Evolutionary conservation across 2,113 vertebrate species (phyloP), one percentile per base, ranked within the genome.

Genomic region (Boleophthalmus pectinirostris): DNA sequence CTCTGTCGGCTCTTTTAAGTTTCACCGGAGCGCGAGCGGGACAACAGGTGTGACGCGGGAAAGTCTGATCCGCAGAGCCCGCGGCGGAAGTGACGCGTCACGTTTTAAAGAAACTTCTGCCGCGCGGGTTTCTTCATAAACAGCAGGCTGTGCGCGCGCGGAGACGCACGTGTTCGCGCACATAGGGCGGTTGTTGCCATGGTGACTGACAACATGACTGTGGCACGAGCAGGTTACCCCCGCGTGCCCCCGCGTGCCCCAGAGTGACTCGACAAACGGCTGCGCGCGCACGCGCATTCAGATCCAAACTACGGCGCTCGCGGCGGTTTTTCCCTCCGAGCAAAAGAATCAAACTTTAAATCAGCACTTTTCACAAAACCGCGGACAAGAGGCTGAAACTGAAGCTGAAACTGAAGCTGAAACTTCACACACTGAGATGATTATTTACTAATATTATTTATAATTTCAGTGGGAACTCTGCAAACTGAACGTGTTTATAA

Each of bases 161-260:
- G 57, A 25, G 20, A 66, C 23, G 83, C 91, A 92, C 91, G 87
- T 93, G 90, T 91, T 75, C 66, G 79, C 63, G 82, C 91, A 89
- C 90, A 87, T 87, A 85, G 83, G 38, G 80, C 84, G 80, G 88
- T 73, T 74, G 86, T 74, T 90, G 91, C 88, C 90, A 92, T 92
- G 91, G 92, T 88, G 87, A 92, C 92, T 72, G 85, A 86, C 71
- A 79, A 89, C 85, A 80, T 63, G 68, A 79, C 58, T 67, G 53
- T 49, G 66, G 78, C 58, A 47, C 75, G 82, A 82, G 81, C 69
- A 81, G 80, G 81, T 83, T 68, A 49, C 63, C 80, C 66, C 82
- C 57, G 66, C 24, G 23, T 64, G 74, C 63, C 80, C 66, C 82
- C 57, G 66, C 24, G 23, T 64, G 74, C 71, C 57, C 73, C 14